Evolutionary conservation across 2,113 vertebrate genomes (phyloP), one percentile per base, ranked within the genome.

Genomic region (Gila orcuttii): DNA sequence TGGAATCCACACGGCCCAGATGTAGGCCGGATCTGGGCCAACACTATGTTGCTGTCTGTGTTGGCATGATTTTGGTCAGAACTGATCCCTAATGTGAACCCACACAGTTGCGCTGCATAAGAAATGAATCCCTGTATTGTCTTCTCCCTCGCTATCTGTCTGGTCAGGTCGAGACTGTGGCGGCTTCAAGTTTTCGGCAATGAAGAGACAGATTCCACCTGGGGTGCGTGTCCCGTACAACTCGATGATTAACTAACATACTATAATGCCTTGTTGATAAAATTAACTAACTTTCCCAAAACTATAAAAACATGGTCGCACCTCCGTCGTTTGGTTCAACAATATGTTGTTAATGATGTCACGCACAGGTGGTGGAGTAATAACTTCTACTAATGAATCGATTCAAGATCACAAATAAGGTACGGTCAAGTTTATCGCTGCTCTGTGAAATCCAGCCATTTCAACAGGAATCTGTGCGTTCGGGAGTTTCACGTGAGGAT

Each of bases 51-150:
- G 33, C 33, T 3, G 33, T 36, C 3, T 36, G 33, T 36, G 33
- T 36, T 62, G 57, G 87, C 93, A 94, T 91, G 93, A 87, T 86
- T 92, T 91, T 87, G 90, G 92, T 93, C 94, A 93, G 93, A 93
- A 94, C 89, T 93, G 92, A 94, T 93, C 93, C 93, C 92, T 88
- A 88, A 83, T 92, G 91, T 77, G 74, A 83, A 64, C 74, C 75
- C 88, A 90, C 89, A 88, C 85, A 13, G 55, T 84, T 88, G 60
- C 91, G 88, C 89, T 91, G 92, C 93, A 92, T 92, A 93, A 90
- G 91, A 94, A 89, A 90, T 78, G 28, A 89, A 86, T 85, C 88
- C 87, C 85, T 84, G 85, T 82, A 77, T 92, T 87, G 90, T 89
- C 91, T 87, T 81, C 85, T 90, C 89, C 89, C 81, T 71, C 9